Base-by-base conservation (phyloP, 2,888 invertebrate genomes). In the Emmelina monodactyla region DNA sequence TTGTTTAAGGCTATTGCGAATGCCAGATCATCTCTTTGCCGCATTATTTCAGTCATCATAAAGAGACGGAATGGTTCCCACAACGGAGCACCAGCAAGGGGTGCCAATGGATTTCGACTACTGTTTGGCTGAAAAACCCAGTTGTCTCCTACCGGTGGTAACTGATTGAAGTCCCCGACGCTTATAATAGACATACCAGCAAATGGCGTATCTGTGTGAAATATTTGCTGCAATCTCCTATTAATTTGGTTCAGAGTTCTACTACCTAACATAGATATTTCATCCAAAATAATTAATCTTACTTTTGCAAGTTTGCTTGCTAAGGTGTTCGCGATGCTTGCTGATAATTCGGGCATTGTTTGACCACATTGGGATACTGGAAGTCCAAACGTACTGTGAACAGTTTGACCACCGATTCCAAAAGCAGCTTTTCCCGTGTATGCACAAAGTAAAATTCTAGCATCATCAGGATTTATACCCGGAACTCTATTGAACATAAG, bases 401-500 rank as follows among this genome's bases (percentile, higher is more conserved):
- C 34, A 31, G 31, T 35, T 35, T 31, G 31, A 2, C 31, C 34
- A 14, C 34, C 34, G 12, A 34, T 22, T 2, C 34, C 33, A 19
- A 33, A 39, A 9, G 30, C 34, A 14, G 30, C 34, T 30, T 34
- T 34, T 29, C 30, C 34, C 2, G 37, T 33, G 14, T 29, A 33
- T 2, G 34, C 34, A n/a, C 13, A 13, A 22, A 30, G 34, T 14
- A 34, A 19, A 9, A 34, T 34, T 15, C 11, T 41, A 10, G 40
- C 34, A 32, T 42, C 38, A 40, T 49, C 40, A 19, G 38, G 43
- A 28, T 47, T 39, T 6, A 14, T 5, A 29, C 45, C 46, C 25
- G 42, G 37, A 19, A 14, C 29, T 33, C 32, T 34, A 32, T 45
- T 46, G 33, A 45, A 50, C n/a, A 38, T 39, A 31, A 39, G 30